These are phyloP conservation scores for Serripes groenlandicus DNA, from an alignment of 2,888 invertebrate genomes.

Conservation along the genomic window DNA sequence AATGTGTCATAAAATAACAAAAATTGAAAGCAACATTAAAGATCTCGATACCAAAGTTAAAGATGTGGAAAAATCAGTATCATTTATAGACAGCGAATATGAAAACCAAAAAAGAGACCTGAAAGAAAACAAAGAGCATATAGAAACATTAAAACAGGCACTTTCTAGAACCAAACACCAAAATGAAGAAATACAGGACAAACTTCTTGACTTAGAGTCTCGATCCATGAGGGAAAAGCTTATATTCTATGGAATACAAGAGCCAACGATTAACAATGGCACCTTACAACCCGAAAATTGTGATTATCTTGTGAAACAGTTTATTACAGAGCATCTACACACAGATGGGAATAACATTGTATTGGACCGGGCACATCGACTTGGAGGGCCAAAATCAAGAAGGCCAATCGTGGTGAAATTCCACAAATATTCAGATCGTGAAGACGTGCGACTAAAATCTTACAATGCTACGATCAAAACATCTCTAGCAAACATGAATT, in stretches of 20 bases:
- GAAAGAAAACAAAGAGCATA: too few relatives aligned
- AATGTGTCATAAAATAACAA: too few relatives aligned
- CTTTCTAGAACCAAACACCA: neutral
- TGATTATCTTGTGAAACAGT: neutral
- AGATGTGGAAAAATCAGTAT: constrained; percentile 4
- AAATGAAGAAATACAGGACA: neutral
- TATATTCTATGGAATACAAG: constrained; percentile 8
- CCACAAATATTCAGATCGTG: constrained; percentile 12
- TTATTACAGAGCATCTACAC: neutral
- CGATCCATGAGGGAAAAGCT: constrained; percentile 32
- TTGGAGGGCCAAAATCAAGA: constrained; percentile 9
- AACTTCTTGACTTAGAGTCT: constrained; percentile 14
- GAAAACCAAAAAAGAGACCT: neutral
- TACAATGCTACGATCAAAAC: neutral
- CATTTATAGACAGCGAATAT: neutral
- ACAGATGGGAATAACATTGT: neutral
- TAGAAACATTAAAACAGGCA: neutral
- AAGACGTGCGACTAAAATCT: neutral
- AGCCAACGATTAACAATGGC: neutral
- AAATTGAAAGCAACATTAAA: too few relatives aligned
- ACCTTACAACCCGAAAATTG: neutral
- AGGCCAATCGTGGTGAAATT: constrained; percentile 30
- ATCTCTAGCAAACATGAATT: neutral
- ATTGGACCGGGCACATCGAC: constrained; percentile 22
- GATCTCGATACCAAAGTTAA: neutral